A percentile compares a stretch with the other conserved stretches of the same genome.
Evolutionary conservation across 2,113 vertebrate species (phyloP).

Genomic region (Neotragus moschatus): DNA sequence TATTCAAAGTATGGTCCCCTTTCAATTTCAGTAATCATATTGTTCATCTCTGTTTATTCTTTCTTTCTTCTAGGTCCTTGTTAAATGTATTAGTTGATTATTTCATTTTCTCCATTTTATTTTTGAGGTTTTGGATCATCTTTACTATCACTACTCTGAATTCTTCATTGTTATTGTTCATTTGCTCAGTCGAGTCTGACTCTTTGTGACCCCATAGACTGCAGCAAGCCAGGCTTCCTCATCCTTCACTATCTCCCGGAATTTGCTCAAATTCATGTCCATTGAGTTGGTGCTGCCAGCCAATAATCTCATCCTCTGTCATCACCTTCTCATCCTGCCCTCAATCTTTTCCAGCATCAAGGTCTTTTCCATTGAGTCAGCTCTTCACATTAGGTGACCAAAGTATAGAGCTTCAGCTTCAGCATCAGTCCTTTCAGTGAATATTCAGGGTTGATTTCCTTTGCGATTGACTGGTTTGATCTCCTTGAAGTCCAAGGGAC

Average conservation of each 20-base stretch:
- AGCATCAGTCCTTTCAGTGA: not conserved
- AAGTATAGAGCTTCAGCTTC: not conserved
- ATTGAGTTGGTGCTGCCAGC: not conserved
- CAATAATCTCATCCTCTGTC: not conserved
- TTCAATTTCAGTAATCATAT: not conserved
- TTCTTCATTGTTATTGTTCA: not conserved
- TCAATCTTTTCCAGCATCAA: not conserved
- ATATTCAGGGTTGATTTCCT: not conserved
- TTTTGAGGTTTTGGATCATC: not conserved
- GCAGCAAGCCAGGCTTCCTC: not conserved
- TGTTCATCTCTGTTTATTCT: not conserved
- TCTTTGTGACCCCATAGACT: not conserved
- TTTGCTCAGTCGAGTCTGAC: not conserved
- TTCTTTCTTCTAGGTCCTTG: not conserved
- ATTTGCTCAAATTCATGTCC: not conserved
- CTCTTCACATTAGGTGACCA: not conserved
- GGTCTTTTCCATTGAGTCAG: not conserved
- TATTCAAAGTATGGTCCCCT: not conserved
- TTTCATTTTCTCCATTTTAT: not conserved
- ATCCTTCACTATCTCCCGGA: not conserved
- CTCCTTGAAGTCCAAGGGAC: not conserved
- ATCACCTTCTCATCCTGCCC: not conserved
- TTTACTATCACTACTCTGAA: not conserved
- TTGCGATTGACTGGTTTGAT: not conserved
- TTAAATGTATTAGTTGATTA: not conserved